A percentile compares a stretch with the other conserved stretches of the same genome.
Evolutionary conservation across 2,113 vertebrate genomes (phyloP).

Genomic region (Corydoras maculifer): DNA sequence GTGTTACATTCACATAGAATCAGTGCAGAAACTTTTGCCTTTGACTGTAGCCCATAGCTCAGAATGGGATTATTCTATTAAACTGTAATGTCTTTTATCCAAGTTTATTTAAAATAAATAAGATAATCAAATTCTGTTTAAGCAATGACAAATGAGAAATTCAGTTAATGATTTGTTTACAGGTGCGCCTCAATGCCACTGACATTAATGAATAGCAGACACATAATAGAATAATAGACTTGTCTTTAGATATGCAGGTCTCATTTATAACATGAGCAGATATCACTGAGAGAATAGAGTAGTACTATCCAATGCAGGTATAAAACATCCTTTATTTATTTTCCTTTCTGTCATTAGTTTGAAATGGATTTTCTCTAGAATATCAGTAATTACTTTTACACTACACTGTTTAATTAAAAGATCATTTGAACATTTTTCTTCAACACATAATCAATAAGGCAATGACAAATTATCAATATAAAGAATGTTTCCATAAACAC

Average conservation of each 20-base stretch:
- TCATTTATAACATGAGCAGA: slow-evolving; percentile 64
- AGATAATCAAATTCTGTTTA: slow-evolving; percentile 25
- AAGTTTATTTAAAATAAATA: not conserved
- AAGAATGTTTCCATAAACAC: no score
- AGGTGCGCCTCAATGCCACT: slow-evolving; percentile 67
- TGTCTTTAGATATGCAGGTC: slow-evolving; percentile 68
- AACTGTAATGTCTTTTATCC: not conserved
- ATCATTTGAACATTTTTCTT: no score
- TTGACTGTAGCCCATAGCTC: no score
- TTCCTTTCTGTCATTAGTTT: not conserved
- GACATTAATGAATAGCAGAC: slow-evolving; percentile 69
- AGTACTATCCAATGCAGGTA: not conserved
- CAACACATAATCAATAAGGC: no score
- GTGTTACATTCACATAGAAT: no score
- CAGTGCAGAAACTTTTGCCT: no score
- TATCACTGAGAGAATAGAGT: slow-evolving; percentile 21
- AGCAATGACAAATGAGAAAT: slow-evolving; percentile 57
- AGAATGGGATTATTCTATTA: not conserved
- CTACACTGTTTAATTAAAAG: no score
- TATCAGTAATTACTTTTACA: no score
- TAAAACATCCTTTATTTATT: not conserved
- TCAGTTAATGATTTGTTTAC: slow-evolving; percentile 66
- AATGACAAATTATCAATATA: no score
- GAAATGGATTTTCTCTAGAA: slow-evolving; percentile 26
- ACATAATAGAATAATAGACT: slow-evolving; percentile 68